Evolutionary conservation across 2,797 vertebrate species (phyloP), one percentile per base, ranked within the genome.

Genomic region (Masticophis lateralis): DNA sequence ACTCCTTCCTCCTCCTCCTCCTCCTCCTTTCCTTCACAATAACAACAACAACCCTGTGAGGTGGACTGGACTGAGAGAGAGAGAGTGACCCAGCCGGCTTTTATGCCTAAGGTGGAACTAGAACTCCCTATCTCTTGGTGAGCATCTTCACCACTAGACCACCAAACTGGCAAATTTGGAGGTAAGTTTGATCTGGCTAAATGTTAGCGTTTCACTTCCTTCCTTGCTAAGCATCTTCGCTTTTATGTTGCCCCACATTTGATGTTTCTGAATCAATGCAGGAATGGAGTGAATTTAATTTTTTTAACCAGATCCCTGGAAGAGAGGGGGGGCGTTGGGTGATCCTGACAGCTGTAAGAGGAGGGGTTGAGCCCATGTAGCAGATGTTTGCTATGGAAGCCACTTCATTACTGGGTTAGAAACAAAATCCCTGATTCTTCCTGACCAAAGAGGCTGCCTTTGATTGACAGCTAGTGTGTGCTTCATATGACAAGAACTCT

Each of bases 371-470:
- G 96, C 94, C 96, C 93, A 95, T 92, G 93, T 83, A 95, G 97
- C 98, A 98, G 98, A 98, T 98, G 98, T 98, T 97, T 93, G 90
- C 96, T 97, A 95, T 95, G 98, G 95, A 96, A 97, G 97, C 94
- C 97, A 96, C 96, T 98, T 98, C 97, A 97, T 98, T 98, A 97
- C 97, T 95, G 95, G 96, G 47, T 86, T 96, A 96, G 97, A 98
- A 98, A 98, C 97, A 97, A 98, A 97, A 97, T 95, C 96, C 97
- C 93, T 57, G 93, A 95, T 97, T 97, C 95, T 97, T 97, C 96
- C 93, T 94, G 92, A 97, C 96, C 96, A 96, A 96, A 96, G 97
- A 57, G 91, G 51, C 94, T 60, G 59, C 88, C 93, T 69, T 87
- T 97, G 97, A 98, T 95, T 98, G 98, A 97, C 98, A 98, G 96